Base-by-base conservation (phyloP, 2,113 vertebrate genomes). In the Dinomys branickii region DNA sequence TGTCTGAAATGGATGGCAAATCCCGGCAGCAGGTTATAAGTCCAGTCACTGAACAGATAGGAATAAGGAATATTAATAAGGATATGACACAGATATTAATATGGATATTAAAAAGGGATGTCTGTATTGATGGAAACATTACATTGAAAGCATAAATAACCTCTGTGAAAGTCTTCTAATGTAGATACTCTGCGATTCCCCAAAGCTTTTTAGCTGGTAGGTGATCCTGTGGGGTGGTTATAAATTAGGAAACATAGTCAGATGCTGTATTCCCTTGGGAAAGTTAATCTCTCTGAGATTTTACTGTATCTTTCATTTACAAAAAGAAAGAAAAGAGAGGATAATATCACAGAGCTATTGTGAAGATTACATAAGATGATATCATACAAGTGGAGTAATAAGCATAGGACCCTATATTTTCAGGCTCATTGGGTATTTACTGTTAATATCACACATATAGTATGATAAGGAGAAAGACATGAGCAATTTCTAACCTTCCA, bases 351-450 rank as follows among this genome's bases (percentile, higher is more conserved):
- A 95, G 73, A 82, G 17, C 28, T 35, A n/a, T 14, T 8, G 0
- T 20, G 20, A 83, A 10, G 81, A 35, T 35, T n/a, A 35, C 5
- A 52, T 63, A 50, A 65, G 59, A 65, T 30, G 52, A 65, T 44
- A 61, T 14, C 44, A 4, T 22, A 7, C 35, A 22, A 3, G 28
- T 47, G 16, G 84, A 81, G 24, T 59, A 94, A 26, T 85, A 71
- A 50, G 35, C 4, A 1, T 8, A 44, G 47, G 26, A 16, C 14
- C 30, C 44, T 63, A 14, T 0, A 52, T 6, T 22, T 63, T 58
- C 52, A 12, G 50, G 26, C 3, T 82, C n/a, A 35, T 0, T 22
- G 30, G 5, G 24, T 59, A 6, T 54, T 87, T 35, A 75, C 30
- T 77, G 20, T 59, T 67, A 41, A 30, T 88, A 61, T 75, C 38